These are phyloP conservation scores for Tortricodes alternella DNA, from an alignment of 2,888 invertebrate genomes.

Conservation along the genomic window DNA sequence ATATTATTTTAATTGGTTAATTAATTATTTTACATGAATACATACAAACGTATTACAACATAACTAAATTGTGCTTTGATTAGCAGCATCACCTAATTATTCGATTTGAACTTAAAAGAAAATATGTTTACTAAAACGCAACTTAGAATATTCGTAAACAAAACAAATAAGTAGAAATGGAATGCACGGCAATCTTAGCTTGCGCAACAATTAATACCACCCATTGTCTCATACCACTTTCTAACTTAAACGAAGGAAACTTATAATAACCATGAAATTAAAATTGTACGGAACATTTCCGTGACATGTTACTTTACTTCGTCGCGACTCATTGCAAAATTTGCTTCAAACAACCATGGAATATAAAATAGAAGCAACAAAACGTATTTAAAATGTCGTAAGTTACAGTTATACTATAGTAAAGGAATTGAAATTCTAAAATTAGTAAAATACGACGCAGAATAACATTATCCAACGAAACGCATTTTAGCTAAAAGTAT, in stretches of 20 bases:
- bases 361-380: constrained; percentile 19
- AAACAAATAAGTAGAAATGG: constrained; percentile 29
- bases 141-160: neutral
- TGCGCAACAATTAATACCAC: constrained; percentile 59
- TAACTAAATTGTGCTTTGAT: too few relatives aligned
- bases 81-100: too few relatives aligned
- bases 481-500: constrained; percentile 16
- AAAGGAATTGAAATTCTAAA: neutral
- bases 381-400: neutral
- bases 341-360: constrained; percentile 29
- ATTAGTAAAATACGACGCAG: neutral
- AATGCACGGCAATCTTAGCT: constrained; percentile 56
- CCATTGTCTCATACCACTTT: constrained; percentile 65
- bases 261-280: constrained; percentile 60
- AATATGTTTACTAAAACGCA: neutral
- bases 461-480: constrained; percentile 1
- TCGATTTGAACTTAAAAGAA: too few relatives aligned
- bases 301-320: constrained; percentile 44
- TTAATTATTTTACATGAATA: too few relatives aligned
- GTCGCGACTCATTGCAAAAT: constrained; percentile 44
- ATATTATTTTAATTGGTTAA: too few relatives aligned
- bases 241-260: constrained; percentile 58
- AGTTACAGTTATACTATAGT: neutral
- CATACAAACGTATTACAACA: too few relatives aligned
- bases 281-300: constrained; percentile 56